A percentile compares a stretch with the other conserved stretches of the same genome.
phyloP scores from a whole-genome alignment of 1,140 invertebrate genomes.

The Penaeus vannamei region DNA sequence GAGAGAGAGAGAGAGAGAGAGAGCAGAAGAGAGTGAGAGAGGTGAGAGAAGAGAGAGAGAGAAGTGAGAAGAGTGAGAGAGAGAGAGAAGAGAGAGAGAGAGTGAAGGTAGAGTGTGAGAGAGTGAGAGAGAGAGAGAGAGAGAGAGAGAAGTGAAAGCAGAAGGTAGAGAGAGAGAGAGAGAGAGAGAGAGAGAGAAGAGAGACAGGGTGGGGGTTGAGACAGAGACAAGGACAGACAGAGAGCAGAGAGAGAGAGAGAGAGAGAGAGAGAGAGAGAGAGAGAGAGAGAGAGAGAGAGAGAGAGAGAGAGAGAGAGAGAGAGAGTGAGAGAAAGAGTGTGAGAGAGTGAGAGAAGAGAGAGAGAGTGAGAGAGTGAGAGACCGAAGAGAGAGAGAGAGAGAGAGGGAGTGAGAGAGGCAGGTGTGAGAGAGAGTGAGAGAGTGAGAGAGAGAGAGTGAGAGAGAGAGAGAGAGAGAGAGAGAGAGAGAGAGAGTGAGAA shows the following conservation, averaged over 20 bases:
- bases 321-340: not conserved
- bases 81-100: not conserved
- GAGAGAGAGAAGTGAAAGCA: not conserved
- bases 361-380: not conserved
- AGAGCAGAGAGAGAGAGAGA: not conserved
- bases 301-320: constrained; percentile 14
- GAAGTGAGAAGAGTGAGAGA: too few relatives aligned
- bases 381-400: not conserved
- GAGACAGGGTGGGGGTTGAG: not conserved
- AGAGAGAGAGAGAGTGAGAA: too few relatives aligned
- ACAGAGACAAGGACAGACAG: not conserved
- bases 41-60: too few relatives aligned
- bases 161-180: not conserved
- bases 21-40: too few relatives aligned
- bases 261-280: not conserved
- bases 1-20: too few relatives aligned
- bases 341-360: not conserved
- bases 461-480: too few relatives aligned
- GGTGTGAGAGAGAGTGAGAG: too few relatives aligned
- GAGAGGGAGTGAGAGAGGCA: too few relatives aligned
- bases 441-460: too few relatives aligned
- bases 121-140: not conserved
- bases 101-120: not conserved
- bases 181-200: constrained; percentile 22
- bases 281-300: not conserved